phyloP scores from a whole-genome alignment of 2,888 invertebrate genomes.

The Panorpa germanica region DNA sequence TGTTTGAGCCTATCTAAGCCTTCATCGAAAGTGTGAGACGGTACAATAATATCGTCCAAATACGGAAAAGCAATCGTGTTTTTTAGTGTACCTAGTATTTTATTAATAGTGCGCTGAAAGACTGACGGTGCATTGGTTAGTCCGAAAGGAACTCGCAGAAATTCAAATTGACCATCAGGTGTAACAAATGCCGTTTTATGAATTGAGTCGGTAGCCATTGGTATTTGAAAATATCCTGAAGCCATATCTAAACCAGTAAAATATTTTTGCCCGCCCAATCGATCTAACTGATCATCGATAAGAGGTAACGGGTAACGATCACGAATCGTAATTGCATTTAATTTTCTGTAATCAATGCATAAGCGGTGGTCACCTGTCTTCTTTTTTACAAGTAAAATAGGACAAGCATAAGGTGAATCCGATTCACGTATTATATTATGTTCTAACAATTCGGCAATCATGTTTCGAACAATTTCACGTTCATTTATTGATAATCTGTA shows the following conservation, averaged over 20 bases:
- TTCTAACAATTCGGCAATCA: constrained; percentile 8
- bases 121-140: constrained; percentile 13
- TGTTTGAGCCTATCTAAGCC: too few species aligned
- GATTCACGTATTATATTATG: constrained; percentile 10
- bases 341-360: constrained; percentile 12
- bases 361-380: constrained; percentile 8
- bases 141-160: constrained; percentile 15
- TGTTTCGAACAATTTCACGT: constrained; percentile 6
- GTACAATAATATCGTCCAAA: too few species aligned
- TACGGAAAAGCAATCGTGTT: too few species aligned
- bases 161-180: constrained; percentile 15
- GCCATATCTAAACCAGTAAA: constrained; percentile 13
- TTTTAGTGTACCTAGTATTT: too few species aligned
- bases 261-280: constrained; percentile 11
- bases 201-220: constrained; percentile 12
- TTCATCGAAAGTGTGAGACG: too few species aligned
- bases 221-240: constrained; percentile 14
- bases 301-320: constrained; percentile 13
- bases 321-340: constrained; percentile 11
- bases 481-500: too few species aligned
- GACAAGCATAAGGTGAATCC: constrained; percentile 8
- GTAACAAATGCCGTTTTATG: constrained; percentile 14
- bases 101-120: too few species aligned
- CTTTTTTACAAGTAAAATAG: constrained; percentile 8
- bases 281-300: constrained; percentile 13